Evolutionary conservation across 23 tunicate genomes (phyloP), one percentile per base, ranked within the genome.

Genomic region (Trididemnum miniatum): DNA sequence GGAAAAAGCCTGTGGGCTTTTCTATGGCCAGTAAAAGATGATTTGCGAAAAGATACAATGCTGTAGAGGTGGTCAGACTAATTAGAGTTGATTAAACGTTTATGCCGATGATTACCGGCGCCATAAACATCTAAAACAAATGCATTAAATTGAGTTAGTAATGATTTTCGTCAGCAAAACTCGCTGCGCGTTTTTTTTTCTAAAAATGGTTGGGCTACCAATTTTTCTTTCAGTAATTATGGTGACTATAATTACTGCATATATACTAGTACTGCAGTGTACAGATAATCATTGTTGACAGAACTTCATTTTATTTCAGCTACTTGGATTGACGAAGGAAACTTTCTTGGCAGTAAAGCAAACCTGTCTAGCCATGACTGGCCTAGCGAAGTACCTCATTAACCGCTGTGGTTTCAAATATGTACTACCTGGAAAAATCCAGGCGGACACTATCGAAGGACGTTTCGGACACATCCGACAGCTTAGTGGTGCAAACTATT

Each of bases 291-390:
- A 44, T 7, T 44, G 54, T 44, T 7, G 54, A 7, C 15, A 44
- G 15, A 9, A 44, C 15, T 7, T 7, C 54, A 12, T 62, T 62
- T 62, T 9, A 30, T 67, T 31, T 12, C 38, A 67, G 75, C 9
- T 67, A 7, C 37, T 38, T 33, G 75, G 75, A 31, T 67, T 67
- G 38, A 67, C 75, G 38, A 67, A 67, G 32, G 75, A 67, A 67
- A 32, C 75, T 31, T 67, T 32, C 18, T 4, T 67, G n/a, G 75
- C 75, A 30, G 15, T 67, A 12, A 5, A n/a, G 18, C 38, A 67
- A 67, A 67, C 38, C 25, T 67, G 75, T 32, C 75, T 4, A 67
- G 37, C 38, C 20, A 3, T 67, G 9, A 67, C 75, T 12, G 75
- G 38, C 12, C 25, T 67, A 38, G n/a, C 38, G 2, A 67, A 67